Evolutionary conservation across 2,113 vertebrate genomes (phyloP), one percentile per base, ranked within the genome.

Genomic region (Limnothrissa miodon): DNA sequence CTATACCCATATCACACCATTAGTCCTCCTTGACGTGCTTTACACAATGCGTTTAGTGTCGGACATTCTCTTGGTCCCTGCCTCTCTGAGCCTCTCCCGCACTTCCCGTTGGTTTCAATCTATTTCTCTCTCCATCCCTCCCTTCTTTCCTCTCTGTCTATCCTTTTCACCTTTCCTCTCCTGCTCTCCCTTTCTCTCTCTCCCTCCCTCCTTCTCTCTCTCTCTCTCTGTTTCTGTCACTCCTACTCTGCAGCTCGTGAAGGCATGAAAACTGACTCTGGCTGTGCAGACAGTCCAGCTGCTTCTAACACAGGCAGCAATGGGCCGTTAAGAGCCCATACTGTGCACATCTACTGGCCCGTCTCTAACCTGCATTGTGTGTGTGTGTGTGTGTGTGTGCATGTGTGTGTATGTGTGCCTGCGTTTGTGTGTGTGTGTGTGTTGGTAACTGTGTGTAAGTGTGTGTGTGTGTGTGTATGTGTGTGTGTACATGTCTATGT

Each of bases 401-500:
- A 11, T 74, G 29, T 70, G 62, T 70, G 9, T 29, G 11, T 70
- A 10, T 70, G 9, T 36, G 25, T 70, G n/a, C 66, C 66, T 74
- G 66, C 0, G 15, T 36, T 36, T 74, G 29, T 17, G 66, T 74
- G 66, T 39, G n/a, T 33, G 11, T 74, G 29, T 74, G 66, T 74
- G 29, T 74, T 10, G 36, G 25, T 74, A 11, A 36, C 10, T 70
- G 62, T 70, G 9, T 29, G 11, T 70, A 10, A 33, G 9, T 36
- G 25, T 70, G 6, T 9, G 6, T 53, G 6, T 53, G 6, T 53
- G 6, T 53, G 51, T 53, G 6, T n/a, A 6, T 8, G 81, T 78
- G 59, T 45, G 59, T 74, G n/a, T 82, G 39, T 45, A 29, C n/a
- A 23, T 70, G 39, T 82, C 10, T 82, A 59, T 82, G 81, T 74